Percentiles rank a stretch among this genome's conserved stretches.
These are phyloP conservation scores for Chaenogobius annularis DNA, from an alignment of 2,113 vertebrate species.

Conservation along the genomic window DNA sequence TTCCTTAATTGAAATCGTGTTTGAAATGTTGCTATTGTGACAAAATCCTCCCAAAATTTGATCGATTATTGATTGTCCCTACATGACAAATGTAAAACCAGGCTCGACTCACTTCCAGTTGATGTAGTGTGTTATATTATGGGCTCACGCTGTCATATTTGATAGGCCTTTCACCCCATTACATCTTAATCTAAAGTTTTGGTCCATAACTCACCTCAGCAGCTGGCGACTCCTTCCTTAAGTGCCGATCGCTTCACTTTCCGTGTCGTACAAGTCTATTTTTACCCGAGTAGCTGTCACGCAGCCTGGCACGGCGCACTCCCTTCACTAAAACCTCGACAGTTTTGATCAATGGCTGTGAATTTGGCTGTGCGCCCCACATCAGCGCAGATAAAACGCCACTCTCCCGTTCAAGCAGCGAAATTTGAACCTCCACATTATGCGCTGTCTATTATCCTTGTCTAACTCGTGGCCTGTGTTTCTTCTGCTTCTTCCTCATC, in stretches of 20 bases:
- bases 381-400: conserved; percentile 24
- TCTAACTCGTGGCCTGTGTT: conserved; percentile 29
- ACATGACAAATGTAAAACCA: not conserved
- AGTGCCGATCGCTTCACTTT: conserved; percentile 26
- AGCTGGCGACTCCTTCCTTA: not conserved
- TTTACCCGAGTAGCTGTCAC: conserved; percentile 36
- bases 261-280: conserved; percentile 43
- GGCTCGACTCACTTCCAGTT: not conserved
- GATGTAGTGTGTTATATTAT: not conserved
- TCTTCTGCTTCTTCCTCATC: conserved; percentile 12
- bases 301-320: conserved; percentile 17
- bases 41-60: too few relatives aligned
- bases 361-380: conserved; percentile 23
- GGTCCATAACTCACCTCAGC: conserved; percentile 14
- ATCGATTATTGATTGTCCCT: too few relatives aligned
- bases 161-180: not conserved
- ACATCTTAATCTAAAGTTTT: not conserved
- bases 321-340: conserved; percentile 24
- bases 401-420: conserved; percentile 20
- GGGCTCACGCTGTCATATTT: not conserved
- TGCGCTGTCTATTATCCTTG: conserved; percentile 26
- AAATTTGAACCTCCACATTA: conserved; percentile 19
- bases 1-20: too few relatives aligned
- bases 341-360: conserved; percentile 29
- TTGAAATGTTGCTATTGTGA: too few relatives aligned